phyloP scores from a whole-genome alignment of 2,888 invertebrate species.

The Stenolophus ochropezus region DNA sequence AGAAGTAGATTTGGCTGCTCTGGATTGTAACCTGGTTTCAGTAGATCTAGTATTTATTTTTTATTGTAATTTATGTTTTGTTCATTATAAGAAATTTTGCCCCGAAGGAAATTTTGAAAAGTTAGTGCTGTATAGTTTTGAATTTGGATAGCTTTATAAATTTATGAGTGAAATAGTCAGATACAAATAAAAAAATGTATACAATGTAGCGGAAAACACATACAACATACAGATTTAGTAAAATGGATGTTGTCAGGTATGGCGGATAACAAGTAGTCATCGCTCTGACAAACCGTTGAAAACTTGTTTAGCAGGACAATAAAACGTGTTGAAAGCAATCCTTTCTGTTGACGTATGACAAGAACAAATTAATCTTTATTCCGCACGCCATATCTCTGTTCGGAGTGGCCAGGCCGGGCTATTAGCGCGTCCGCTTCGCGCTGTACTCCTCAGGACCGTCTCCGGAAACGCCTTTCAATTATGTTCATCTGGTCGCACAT shows the following conservation, averaged over 20 bases:
- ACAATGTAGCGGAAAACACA: too few species aligned
- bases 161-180: too few species aligned
- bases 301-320: neutral
- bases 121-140: too few species aligned
- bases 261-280: neutral
- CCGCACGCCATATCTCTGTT: constrained; percentile 1
- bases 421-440: constrained; percentile 24
- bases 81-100: too few species aligned
- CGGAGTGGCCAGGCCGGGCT: constrained; percentile 12
- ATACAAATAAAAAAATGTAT: too few species aligned
- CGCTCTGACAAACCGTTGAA: neutral
- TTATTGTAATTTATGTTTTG: too few species aligned
- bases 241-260: neutral
- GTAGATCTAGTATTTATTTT: too few species aligned
- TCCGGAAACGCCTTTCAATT: constrained; percentile 52
- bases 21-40: too few species aligned
- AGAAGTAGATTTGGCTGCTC: too few species aligned
- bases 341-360: constrained; percentile 49
- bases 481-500: constrained; percentile 55
- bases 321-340: constrained; percentile 3
- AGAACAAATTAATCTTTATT: constrained; percentile 54
- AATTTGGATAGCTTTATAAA: too few species aligned
- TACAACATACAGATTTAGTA: too few species aligned
- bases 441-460: neutral
- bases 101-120: too few species aligned